These are phyloP conservation scores for Erithacus rubecula DNA, from an alignment of 2,797 vertebrate genomes.

Conservation along the genomic window DNA sequence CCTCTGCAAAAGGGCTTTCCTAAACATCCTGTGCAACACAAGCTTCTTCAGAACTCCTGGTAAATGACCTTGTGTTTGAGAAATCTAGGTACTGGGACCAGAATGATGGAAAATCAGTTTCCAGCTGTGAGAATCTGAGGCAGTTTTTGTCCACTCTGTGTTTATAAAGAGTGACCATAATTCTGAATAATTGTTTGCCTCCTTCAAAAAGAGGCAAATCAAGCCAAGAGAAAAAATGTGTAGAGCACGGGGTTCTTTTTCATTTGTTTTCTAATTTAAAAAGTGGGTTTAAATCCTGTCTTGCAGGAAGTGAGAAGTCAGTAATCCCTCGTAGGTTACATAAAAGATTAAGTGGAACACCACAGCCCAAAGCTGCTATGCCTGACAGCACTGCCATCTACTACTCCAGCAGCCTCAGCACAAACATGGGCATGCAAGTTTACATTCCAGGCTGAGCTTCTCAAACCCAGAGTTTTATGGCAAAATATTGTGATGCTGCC, in stretches of 20 bases:
- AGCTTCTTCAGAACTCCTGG: background rate
- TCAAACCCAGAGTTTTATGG: background rate
- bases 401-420: background rate
- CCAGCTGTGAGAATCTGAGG: background rate
- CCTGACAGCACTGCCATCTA: background rate
- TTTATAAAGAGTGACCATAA: background rate
- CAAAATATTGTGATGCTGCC: background rate
- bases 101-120: background rate
- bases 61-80: background rate
- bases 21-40: background rate
- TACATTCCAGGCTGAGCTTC: background rate
- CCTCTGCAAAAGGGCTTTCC: background rate
- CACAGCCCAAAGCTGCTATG: background rate
- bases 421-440: background rate
- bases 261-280: background rate
- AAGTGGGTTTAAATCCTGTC: background rate
- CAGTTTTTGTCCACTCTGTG: background rate
- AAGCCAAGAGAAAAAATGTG: background rate
- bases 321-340: conserved; percentile 23
- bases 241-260: background rate
- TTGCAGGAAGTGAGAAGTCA: background rate
- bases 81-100: background rate
- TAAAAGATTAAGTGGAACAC: conserved; percentile 46
- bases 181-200: background rate
- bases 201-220: background rate